Base-by-base conservation (phyloP, 2,113 vertebrate species). In the Hydrochoerus hydrochaeris region DNA sequence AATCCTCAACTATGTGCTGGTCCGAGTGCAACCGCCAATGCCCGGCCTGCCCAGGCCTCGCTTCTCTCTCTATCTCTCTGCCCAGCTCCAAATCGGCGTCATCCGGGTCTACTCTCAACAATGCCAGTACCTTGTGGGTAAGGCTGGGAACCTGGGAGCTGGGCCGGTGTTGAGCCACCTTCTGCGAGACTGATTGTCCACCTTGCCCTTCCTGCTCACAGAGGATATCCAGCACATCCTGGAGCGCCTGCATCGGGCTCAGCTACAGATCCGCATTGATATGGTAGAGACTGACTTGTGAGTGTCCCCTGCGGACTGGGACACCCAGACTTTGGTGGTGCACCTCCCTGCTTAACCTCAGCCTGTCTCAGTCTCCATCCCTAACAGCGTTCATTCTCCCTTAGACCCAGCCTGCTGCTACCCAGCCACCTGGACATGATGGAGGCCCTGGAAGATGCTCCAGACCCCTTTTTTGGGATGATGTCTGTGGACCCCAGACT, bases 31-130 rank as follows among this genome's bases (percentile, higher is more conserved):
- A 0, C 98, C 99, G 0, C 98, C 98, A 1, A 73, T 4, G 10
- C 97, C 98, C 0, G 98, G 98, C 4, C 97, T 98, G 57, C 99
- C 99, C 0, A 98, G 97, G 0, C 99, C 99, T 10, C 99, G 99
- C 49, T 99, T 99, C 98, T 99, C 99, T 52, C 99, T 99, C 75
- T 99, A 99, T 96, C 99, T 99, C 7, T 99, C 99, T 20, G 99
- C 99, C 2, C 99, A 99, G 98, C 99, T 99, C 73, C 99, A 99
- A 98, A 99, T 99, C 0, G 99, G 99, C 0, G 97, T 99, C 12
- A 86, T 99, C 35, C 90, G 99, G 0, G 99, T 99, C 88, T 99
- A 98, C 97, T 99, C 97, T 86, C 98, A 98, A 0, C 99, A 99
- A 97, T 99, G 99, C 98, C 98, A 93, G 58, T 98, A 99, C 38